Conservation (phyloP, 2,797 vertebrate genomes). For the Eidolon dupreanum region DNA sequence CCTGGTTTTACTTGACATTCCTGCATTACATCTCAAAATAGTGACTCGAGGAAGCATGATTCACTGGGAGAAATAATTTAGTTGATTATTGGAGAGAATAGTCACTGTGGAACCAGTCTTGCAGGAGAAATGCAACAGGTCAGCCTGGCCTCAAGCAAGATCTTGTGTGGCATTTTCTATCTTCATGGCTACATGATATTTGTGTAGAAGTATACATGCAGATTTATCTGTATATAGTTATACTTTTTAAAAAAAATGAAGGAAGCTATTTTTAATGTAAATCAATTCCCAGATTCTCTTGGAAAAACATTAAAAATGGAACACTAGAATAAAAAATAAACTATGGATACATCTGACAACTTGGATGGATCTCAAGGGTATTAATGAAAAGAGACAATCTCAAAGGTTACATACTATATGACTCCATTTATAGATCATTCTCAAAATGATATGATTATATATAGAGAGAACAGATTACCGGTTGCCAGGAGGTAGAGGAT, state of each 20-base stretch:
- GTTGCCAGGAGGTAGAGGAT: not conserved
- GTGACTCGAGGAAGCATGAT: not conserved
- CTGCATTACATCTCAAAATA: not conserved
- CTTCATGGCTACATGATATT: accelerated
- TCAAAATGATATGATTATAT: not conserved
- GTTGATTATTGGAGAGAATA: not conserved
- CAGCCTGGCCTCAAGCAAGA: not conserved
- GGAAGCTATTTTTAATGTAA: not conserved
- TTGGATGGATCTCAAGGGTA: not conserved
- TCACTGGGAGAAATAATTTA: not conserved
- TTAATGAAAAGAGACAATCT: not conserved
- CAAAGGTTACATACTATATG: not conserved
- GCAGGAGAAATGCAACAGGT: not conserved
- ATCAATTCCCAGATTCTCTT: not conserved
- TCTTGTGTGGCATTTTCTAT: not conserved
- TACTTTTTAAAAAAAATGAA: not conserved
- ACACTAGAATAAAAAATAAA: not conserved
- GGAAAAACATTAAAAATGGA: not conserved
- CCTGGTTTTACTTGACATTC: not conserved
- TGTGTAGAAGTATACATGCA: accelerated
- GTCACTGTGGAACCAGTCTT: not conserved
- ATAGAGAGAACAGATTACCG: not conserved
- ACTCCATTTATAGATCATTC: not conserved
- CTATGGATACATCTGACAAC: too few relatives aligned
- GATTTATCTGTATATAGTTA: too few relatives aligned